phyloP scores from a whole-genome alignment of 2,797 vertebrate species.

The Tragelaphus eurycerus region DNA sequence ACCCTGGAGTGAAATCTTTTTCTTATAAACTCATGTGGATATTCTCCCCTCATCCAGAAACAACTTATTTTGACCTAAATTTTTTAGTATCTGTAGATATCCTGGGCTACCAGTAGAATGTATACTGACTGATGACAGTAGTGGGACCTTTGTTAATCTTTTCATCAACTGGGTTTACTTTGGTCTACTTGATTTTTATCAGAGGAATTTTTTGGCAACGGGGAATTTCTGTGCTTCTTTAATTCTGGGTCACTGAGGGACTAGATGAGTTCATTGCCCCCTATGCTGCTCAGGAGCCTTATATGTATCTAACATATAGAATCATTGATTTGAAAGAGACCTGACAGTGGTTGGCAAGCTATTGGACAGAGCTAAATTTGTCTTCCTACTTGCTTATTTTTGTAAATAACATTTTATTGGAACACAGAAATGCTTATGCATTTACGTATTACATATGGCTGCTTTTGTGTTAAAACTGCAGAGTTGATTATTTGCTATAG shows the following conservation, averaged over 20 bases:
- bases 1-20: not conserved
- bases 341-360: not conserved
- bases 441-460: not conserved
- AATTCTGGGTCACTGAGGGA: not conserved
- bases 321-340: not conserved
- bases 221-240: not conserved
- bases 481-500: not conserved
- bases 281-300: not conserved
- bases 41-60: not conserved
- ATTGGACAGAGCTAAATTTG: not conserved
- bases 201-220: not conserved
- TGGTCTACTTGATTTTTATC: not conserved
- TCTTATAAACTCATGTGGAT: not conserved
- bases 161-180: not conserved
- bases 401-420: not conserved
- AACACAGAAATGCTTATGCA: not conserved
- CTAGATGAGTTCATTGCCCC: not conserved
- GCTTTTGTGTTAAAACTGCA: constrained; percentile 21
- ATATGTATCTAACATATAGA: not conserved
- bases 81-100: not conserved
- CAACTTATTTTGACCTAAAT: not conserved
- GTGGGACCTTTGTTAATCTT: not conserved
- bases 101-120: not conserved
- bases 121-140: not conserved
- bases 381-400: not conserved